phyloP scores from a whole-genome alignment of 2,113 vertebrate genomes.

The Oreamnos americanus region DNA sequence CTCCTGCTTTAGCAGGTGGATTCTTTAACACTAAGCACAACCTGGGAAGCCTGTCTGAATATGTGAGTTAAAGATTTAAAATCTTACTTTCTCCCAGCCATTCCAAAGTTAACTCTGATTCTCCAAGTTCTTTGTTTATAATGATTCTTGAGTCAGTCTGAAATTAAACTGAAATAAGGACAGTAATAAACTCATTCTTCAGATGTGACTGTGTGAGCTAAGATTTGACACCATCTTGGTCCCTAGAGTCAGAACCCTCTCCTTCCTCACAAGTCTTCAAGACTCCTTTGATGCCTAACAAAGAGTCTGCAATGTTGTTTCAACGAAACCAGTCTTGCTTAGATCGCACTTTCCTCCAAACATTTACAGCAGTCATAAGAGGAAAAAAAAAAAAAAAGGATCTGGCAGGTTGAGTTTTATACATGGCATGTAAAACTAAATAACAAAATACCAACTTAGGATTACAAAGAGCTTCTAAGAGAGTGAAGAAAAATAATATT shows the following conservation, averaged over 20 bases:
- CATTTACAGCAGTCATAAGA: neutral
- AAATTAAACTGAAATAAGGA: neutral
- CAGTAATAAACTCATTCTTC: neutral
- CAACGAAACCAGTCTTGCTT: neutral
- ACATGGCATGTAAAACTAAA: neutral
- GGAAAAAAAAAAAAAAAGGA: neutral
- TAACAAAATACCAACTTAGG: neutral
- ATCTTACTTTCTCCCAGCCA: neutral
- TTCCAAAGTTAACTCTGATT: neutral
- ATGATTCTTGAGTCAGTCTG: neutral
- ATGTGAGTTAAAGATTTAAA: neutral
- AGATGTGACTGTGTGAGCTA: neutral
- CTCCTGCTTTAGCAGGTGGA: neutral
- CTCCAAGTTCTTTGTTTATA: neutral
- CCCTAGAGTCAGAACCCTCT: neutral
- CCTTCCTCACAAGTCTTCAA: neutral
- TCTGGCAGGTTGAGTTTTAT: neutral
- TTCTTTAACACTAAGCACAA: neutral
- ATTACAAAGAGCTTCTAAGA: neutral
- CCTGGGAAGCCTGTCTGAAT: neutral
- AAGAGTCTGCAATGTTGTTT: neutral
- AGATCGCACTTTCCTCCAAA: neutral
- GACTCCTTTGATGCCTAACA: neutral
- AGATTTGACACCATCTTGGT: neutral
- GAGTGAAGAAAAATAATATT: neutral